Base-by-base conservation (phyloP, 30 jellyfish, hydroid and myxozoan genomes). In the Turritopsis dohrnii region DNA sequence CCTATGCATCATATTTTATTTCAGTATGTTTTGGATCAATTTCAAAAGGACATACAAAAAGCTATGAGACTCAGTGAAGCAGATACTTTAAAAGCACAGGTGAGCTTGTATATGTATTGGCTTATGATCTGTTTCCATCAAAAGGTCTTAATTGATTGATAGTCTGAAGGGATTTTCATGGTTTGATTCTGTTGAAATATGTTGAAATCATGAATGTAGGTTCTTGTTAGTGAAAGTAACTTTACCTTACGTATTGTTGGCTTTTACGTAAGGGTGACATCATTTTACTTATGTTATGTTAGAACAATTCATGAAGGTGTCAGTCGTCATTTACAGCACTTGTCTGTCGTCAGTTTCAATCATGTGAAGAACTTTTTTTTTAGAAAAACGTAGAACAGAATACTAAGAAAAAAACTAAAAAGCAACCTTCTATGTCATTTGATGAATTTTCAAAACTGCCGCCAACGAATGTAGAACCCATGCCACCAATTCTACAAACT, bases 1-100 rank as follows among this genome's bases (percentile, higher is more conserved):
- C n/a, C n/a, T n/a, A n/a, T n/a, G n/a, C n/a, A n/a, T n/a, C n/a
- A n/a, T n/a, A n/a, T n/a, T n/a, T n/a, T n/a, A n/a, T 81, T 85
- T 66, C 79, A 90, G 97, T 85, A 72, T 81, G 89, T 90, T 23
- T 81, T 86, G 21, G 86, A 65, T 71, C 95, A 90, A 74, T 90
- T 90, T 81, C 95, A 85, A 85, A 72, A 79, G 53, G 95, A 90
- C 79, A 79, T 90, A 9, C 66, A 85, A 88, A 88, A 76, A 69
- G 96, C 94, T 3, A 53, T 89, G 89, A 81, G 84, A 54, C 53
- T 71, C 29, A 89, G 96, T 84, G 54, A 76, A 54, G 86, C 79
- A 22, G 96, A 89, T 20, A 83, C 83, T 23, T 27, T 8, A 26
- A 21, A 77, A 77, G 29, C 75, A 29, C 65, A 28, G 85, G 85